Percentiles rank a stretch among this genome's conserved stretches.
These are phyloP conservation scores for Linepithema humile DNA, from an alignment of 1,140 invertebrate species.

Conservation along the genomic window DNA sequence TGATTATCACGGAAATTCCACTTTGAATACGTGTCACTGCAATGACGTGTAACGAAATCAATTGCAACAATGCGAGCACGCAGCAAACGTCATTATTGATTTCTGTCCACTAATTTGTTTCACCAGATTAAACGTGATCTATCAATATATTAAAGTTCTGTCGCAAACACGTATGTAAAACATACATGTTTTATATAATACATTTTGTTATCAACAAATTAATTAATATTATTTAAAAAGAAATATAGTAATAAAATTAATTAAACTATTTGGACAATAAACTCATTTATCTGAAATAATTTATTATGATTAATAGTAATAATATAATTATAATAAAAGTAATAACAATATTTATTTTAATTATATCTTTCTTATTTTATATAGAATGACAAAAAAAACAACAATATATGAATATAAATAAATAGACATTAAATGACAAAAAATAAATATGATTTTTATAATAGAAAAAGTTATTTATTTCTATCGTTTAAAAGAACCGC, in stretches of 20 bases:
- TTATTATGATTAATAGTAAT: neutral
- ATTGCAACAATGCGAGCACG: slow-evolving; percentile 26
- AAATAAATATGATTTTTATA: neutral
- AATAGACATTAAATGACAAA: neutral
- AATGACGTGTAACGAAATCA: slow-evolving; percentile 2
- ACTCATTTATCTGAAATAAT: neutral
- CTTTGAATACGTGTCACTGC: slow-evolving; percentile 30
- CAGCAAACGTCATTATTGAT: slow-evolving; percentile 19
- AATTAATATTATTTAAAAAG: neutral
- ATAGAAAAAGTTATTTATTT: neutral
- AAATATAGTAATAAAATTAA: neutral
- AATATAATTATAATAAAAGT: neutral
- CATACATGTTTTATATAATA: slow-evolving; percentile 8
- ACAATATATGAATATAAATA: neutral
- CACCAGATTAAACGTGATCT: slow-evolving; percentile 16
- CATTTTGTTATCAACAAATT: neutral
- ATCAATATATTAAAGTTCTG: slow-evolving; percentile 1
- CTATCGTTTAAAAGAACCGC: neutral
- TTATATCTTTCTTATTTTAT: neutral
- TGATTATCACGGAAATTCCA: slow-evolving; percentile 18
- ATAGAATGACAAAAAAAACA: too few relatives aligned
- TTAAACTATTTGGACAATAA: neutral
- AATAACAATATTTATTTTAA: neutral
- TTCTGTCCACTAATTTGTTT: neutral
- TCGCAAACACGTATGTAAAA: neutral